These are phyloP conservation scores for Pteronura brasiliensis DNA, from an alignment of 2,113 vertebrate species.

Conservation along the genomic window DNA sequence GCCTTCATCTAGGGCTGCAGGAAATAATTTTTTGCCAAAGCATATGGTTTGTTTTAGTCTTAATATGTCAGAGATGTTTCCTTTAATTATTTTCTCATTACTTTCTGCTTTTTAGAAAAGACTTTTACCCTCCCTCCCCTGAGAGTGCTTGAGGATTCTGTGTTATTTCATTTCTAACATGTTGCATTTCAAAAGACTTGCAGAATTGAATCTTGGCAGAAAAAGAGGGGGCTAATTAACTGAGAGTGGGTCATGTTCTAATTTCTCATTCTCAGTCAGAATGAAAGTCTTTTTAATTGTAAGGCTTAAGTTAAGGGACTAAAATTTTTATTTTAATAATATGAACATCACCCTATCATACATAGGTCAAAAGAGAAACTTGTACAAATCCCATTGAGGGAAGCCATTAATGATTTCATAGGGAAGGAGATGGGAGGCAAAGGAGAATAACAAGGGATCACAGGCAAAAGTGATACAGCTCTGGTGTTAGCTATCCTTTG, in stretches of 20 bases:
- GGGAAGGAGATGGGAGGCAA: not conserved
- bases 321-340: constrained; percentile 44
- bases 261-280: constrained; percentile 54
- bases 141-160: constrained; percentile 48
- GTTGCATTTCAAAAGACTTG: constrained; percentile 58
- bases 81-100: constrained; percentile 65
- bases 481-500: not conserved
- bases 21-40: constrained; percentile 24
- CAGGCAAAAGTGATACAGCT: not conserved
- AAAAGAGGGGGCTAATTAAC: constrained; percentile 61
- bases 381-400: not conserved
- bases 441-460: not conserved
- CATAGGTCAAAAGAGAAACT: constrained; percentile 30
- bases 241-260: constrained; percentile 64
- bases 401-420: not conserved
- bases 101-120: constrained; percentile 26
- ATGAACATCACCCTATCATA: not conserved
- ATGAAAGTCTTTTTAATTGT: constrained; percentile 54
- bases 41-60: constrained; percentile 62
- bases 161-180: constrained; percentile 60
- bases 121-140: constrained; percentile 8
- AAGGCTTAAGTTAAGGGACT: constrained; percentile 37
- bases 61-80: constrained; percentile 53
- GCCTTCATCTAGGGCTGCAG: not conserved
- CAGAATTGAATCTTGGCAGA: constrained; percentile 65